phyloP scores from a whole-genome alignment of 2,888 invertebrate species.

The Cordilura impudica region DNA sequence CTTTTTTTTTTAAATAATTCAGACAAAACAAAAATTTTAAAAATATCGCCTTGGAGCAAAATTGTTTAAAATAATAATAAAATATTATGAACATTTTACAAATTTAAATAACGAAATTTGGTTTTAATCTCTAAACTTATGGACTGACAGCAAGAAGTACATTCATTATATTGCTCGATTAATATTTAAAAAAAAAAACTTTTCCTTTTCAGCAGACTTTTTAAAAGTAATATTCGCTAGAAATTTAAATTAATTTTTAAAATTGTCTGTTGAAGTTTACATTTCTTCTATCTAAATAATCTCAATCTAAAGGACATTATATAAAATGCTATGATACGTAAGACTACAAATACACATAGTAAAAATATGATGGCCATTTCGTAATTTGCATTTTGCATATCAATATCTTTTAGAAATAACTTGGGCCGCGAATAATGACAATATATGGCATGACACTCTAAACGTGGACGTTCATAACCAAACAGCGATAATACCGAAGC shows the following conservation, averaged over 20 bases:
- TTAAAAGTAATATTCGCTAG: conserved; percentile 28
- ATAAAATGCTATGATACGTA: conserved; percentile 83
- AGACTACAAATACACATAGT: conserved; percentile 81
- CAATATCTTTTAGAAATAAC: conserved; percentile 86
- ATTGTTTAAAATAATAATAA: no score
- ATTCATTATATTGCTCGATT: neutral
- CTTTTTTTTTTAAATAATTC: no score
- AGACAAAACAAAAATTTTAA: no score
- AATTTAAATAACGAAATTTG: no score
- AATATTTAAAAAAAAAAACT: neutral
- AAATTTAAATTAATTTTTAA: neutral
- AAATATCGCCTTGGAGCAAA: no score
- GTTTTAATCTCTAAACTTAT: no score
- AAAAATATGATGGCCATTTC: conserved; percentile 83
- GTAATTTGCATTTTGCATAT: conserved; percentile 84
- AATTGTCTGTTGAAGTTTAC: neutral
- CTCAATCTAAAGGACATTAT: conserved; percentile 83
- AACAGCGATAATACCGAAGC: conserved; percentile 89
- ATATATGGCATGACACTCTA: conserved; percentile 86
- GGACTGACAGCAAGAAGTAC: no score
- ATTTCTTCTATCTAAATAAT: conserved; percentile 73
- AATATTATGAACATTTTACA: no score
- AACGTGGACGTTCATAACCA: conserved; percentile 86
- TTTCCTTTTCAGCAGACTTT: neutral
- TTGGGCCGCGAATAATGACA: conserved; percentile 86